phyloP scores from a whole-genome alignment of 2,888 invertebrate genomes.

The Frankliniella fusca region DNA sequence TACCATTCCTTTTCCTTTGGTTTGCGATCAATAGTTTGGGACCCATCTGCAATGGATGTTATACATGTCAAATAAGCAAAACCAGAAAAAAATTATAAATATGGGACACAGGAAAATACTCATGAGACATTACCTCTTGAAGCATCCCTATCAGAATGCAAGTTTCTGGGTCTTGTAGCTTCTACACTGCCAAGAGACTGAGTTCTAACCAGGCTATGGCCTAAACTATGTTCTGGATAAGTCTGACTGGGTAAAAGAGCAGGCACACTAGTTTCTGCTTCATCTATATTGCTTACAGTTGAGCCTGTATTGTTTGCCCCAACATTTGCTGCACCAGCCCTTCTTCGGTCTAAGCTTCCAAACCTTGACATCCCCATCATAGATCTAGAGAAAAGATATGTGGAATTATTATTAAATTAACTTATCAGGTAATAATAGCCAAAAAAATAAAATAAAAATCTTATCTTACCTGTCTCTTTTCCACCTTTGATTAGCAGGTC shows the following conservation, averaged over 20 bases:
- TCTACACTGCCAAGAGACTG: conserved; percentile 59
- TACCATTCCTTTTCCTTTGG: conserved; percentile 62
- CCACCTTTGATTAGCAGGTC: conserved; percentile 43
- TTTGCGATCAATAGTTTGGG: conserved; percentile 39
- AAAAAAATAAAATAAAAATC: conserved; percentile 14
- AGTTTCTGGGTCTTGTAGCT: conserved; percentile 38
- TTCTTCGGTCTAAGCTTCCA: conserved; percentile 58
- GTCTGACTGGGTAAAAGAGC: conserved; percentile 46
- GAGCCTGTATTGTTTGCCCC: neutral
- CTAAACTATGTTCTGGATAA: conserved; percentile 44
- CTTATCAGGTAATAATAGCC: conserved; percentile 15
- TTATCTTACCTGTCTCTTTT: conserved; percentile 43
- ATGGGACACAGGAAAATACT: neutral
- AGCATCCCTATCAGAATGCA: conserved; percentile 36
- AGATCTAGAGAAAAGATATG: conserved; percentile 12
- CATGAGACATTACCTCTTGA: neutral
- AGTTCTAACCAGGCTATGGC: conserved; percentile 50
- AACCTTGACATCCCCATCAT: conserved; percentile 46
- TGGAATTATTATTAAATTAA: conserved; percentile 11
- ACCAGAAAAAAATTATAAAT: too few species aligned
- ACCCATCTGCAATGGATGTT: neutral
- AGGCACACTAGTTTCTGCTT: conserved; percentile 31
- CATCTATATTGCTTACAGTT: neutral
- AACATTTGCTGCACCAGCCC: conserved; percentile 32
- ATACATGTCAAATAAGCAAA: too few species aligned